Base-by-base conservation (phyloP, 2,888 invertebrate genomes). In the Emmelina monodactyla region DNA sequence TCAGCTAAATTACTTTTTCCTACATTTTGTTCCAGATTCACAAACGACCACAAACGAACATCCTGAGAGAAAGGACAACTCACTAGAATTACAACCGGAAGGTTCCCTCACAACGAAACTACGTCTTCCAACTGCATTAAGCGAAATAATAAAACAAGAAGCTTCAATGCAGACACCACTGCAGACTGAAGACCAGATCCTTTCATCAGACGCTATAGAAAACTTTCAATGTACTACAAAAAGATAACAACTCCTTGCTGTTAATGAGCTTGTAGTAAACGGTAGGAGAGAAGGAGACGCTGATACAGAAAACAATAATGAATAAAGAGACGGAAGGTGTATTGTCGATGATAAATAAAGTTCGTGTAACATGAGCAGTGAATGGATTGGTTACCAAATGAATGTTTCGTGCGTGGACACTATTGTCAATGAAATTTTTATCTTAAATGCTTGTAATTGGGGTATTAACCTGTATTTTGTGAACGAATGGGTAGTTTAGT, bases 341-440 rank as follows among this genome's bases (percentile, higher is more conserved):
- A 25, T 25, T n/a, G n/a, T 25, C n/a, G 25, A 25, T 11, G 11
- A 25, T 25, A 11, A 11, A 10, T 11, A 25, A n/a, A 25, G 25
- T 25, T 25, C 25, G 25, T 25, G 25, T 10, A 3, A 3, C 3
- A 10, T 11, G 4, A n/a, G n/a, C 25, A 25, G 9, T 25, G 25
- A 25, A 10, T 3, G 25, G 11, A 25, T 11, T 7, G 25, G 11
- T n/a, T n/a, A n/a, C n/a, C n/a, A 25, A 25, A 25, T 25, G 9
- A 25, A 11, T 25, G 25, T 25, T 25, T 25, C 25, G 25, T 25
- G 25, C 25, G 25, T 25, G 11, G 25, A 10, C 3, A 11, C 25
- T 25, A 25, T 25, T 25, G 25, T 25, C 25, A 25, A 25, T 25
- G 25, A 11, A 25, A 25, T 25, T 25, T 25, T 25, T 25, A 25